Evolutionary conservation across 2,797 vertebrate genomes (phyloP).

Genomic region (Chelidonichthys spinosus): DNA sequence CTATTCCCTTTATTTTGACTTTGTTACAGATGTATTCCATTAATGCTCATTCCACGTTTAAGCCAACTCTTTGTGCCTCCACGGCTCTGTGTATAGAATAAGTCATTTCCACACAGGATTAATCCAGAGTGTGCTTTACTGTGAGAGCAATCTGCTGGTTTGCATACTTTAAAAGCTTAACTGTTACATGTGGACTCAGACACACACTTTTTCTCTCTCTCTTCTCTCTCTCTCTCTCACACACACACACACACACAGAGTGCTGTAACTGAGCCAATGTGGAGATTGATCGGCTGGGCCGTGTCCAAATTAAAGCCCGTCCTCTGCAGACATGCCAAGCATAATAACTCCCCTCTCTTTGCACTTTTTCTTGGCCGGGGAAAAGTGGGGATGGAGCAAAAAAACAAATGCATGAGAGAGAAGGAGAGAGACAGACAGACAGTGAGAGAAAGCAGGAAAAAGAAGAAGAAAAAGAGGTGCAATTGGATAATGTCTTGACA

Average conservation of each 20-base stretch:
- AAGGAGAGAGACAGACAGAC: no score
- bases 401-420: slow-evolving; percentile 12
- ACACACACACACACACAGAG: slow-evolving; percentile 17
- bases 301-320: slow-evolving; percentile 79
- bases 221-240: neutral
- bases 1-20: slow-evolving; percentile 31
- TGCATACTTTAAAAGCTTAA: slow-evolving; percentile 69
- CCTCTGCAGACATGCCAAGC: slow-evolving; percentile 74
- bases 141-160: slow-evolving; percentile 57
- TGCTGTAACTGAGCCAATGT: slow-evolving; percentile 70
- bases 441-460: slow-evolving; percentile 17
- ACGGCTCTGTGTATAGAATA: slow-evolving; percentile 41
- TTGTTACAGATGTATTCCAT: slow-evolving; percentile 24
- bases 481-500: slow-evolving; percentile 71
- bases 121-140: slow-evolving; percentile 54
- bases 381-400: slow-evolving; percentile 19
- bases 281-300: slow-evolving; percentile 81
- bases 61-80: slow-evolving; percentile 60
- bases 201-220: neutral
- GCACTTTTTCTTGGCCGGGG: slow-evolving; percentile 51
- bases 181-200: slow-evolving; percentile 37
- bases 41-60: slow-evolving; percentile 47
- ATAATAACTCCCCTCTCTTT: slow-evolving; percentile 75
- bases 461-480: slow-evolving; percentile 34
- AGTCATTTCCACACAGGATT: slow-evolving; percentile 63